Evolutionary conservation across 2,113 vertebrate genomes (phyloP).

Genomic region (Salvator merianae): DNA sequence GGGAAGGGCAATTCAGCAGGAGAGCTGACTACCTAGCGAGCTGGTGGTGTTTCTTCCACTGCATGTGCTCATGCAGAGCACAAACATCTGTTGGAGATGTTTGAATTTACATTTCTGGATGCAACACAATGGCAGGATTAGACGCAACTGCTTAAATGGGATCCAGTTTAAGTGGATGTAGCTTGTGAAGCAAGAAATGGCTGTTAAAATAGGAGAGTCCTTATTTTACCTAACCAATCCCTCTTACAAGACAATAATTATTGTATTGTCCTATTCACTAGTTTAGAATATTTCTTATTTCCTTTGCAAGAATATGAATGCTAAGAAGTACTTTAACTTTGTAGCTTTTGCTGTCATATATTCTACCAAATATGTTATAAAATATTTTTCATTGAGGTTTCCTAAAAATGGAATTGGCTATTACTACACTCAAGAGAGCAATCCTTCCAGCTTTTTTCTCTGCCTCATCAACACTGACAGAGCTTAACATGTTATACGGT

Average conservation of each 20-base stretch:
- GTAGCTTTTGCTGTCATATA: not conserved
- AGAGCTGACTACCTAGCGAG: too few relatives aligned
- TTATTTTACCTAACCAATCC: not conserved
- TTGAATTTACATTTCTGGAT: too few relatives aligned
- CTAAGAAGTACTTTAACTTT: not conserved
- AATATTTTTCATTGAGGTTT: not conserved
- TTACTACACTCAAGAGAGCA: not conserved
- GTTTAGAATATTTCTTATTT: not conserved
- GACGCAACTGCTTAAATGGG: too few relatives aligned
- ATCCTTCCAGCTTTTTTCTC: not conserved
- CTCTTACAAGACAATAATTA: not conserved
- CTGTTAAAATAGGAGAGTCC: not conserved
- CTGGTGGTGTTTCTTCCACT: too few relatives aligned
- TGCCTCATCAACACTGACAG: not conserved
- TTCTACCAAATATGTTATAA: not conserved
- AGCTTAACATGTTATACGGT: too few relatives aligned
- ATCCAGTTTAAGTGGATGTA: not conserved
- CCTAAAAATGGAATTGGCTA: not conserved
- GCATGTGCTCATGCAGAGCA: too few relatives aligned
- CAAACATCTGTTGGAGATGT: too few relatives aligned
- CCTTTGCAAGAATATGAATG: not conserved
- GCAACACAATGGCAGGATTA: too few relatives aligned
- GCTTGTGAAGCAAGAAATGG: not conserved
- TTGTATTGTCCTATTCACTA: not conserved
- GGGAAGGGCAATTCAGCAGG: too few relatives aligned